phyloP scores from a whole-genome alignment of 2,113 vertebrate genomes.

The Heterotis niloticus region DNA sequence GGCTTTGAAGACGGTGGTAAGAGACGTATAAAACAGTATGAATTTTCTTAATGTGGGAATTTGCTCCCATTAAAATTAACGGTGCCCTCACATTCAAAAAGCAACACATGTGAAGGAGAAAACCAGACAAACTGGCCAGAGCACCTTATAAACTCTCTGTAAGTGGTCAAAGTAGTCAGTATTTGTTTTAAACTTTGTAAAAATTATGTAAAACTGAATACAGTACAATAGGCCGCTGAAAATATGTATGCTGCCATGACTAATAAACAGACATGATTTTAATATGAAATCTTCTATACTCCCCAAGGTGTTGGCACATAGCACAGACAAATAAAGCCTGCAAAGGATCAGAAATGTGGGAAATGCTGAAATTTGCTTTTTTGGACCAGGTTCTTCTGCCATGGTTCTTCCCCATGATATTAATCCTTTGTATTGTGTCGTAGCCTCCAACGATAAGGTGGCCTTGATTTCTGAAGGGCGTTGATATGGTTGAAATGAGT shows the following conservation, averaged over 20 bases:
- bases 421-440: not conserved
- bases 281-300: not conserved
- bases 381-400: not conserved
- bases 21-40: slow-evolving; percentile 67
- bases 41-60: slow-evolving; percentile 59
- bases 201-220: not conserved
- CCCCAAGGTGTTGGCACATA: not conserved
- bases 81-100: slow-evolving; percentile 28
- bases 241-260: not conserved
- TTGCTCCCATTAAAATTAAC: slow-evolving; percentile 43
- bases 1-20: slow-evolving; percentile 62
- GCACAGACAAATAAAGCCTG: not conserved
- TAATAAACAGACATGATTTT: not conserved
- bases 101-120: slow-evolving; percentile 29
- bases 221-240: not conserved
- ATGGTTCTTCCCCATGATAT: not conserved
- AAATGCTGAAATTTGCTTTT: not conserved
- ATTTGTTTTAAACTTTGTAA: not conserved
- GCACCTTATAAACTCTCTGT: not conserved
- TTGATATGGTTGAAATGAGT: no score
- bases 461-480: no score
- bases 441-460: no score
- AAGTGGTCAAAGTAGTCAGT: not conserved
- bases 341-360: not conserved
- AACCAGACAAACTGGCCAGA: not conserved